Evolutionary conservation across 2,113 vertebrate genomes (phyloP), one percentile per base, ranked within the genome.

Genomic region (Anoura caudifer): DNA sequence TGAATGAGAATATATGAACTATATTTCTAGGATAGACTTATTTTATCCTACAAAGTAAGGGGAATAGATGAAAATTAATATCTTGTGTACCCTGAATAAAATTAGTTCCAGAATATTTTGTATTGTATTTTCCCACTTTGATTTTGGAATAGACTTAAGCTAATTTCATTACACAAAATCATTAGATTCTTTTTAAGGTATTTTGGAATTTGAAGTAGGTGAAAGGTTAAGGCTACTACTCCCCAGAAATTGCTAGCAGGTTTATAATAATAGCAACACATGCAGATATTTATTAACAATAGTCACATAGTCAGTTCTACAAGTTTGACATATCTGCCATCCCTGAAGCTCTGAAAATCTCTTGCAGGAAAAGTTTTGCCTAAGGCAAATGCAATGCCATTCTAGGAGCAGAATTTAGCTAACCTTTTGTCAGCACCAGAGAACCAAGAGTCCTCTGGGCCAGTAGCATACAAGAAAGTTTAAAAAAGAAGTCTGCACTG

Each of bases 51-150:
- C 61, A 84, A 83, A 59, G 54, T 82, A 61, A 73, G 5, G 70
- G 5, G 6, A 69, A 92, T 82, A 61, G 13, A 65, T 85, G 24
- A 94, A 70, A 76, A 91, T 59, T 26, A 92, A 65, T 31, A 86
- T 67, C 11, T 22, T 76, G 2, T 26, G 9, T 87, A 33, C 24
- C 7, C 11, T 90, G 90, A 20, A 52, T 65, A 69, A 8, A 87
- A 73, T 54, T 24, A 73, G 70, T 52, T 41, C 20, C 15, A 76
- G 41, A 80, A 67, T 43, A 69, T 93, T 97, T 89, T 81, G 0
- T 61, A 67, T 90, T 91, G 96, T 84, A 72, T 47, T 90, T 90
- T 89, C 13, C 38, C 12, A 73, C 8, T 94, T 91, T 87, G 6
- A 24, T 91, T 6, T 72, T 79, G 12, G 38, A 85, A 83, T 8